Conservation (phyloP, 2,113 vertebrate species). For the Podarcis muralis region DNA sequence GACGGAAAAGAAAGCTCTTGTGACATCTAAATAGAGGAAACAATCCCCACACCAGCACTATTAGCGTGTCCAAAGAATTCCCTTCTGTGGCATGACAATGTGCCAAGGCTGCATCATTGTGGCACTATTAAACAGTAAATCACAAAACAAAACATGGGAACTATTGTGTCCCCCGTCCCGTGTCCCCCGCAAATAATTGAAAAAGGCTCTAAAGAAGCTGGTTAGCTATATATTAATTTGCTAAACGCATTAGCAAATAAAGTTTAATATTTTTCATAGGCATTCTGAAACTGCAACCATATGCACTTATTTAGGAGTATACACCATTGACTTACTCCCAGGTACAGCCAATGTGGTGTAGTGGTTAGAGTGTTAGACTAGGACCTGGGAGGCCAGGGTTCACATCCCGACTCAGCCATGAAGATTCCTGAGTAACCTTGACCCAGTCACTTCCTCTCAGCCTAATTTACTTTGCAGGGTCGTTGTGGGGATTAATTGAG, state of each 20-base stretch:
- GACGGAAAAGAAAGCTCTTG: constrained; percentile 62
- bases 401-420: too few species aligned
- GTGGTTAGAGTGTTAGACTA: too few species aligned
- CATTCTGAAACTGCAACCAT: neutral
- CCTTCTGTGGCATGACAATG: constrained; percentile 57
- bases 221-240: neutral
- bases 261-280: neutral
- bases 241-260: neutral
- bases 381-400: too few species aligned
- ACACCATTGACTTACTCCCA: too few species aligned
- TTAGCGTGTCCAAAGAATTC: constrained; percentile 64
- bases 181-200: constrained; percentile 40
- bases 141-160: constrained; percentile 50
- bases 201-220: constrained; percentile 15
- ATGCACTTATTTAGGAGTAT: too few species aligned
- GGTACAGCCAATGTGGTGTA: too few species aligned
- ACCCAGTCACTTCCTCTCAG: too few species aligned
- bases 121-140: constrained; percentile 62
- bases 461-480: too few species aligned
- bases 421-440: too few species aligned
- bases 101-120: constrained; percentile 38
- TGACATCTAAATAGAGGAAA: constrained; percentile 63
- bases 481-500: too few species aligned
- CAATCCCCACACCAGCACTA: constrained; percentile 39
- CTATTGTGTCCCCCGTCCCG: neutral